Base-by-base conservation (phyloP, 2,797 vertebrate genomes). In the Hypotaenidia philippensis region DNA sequence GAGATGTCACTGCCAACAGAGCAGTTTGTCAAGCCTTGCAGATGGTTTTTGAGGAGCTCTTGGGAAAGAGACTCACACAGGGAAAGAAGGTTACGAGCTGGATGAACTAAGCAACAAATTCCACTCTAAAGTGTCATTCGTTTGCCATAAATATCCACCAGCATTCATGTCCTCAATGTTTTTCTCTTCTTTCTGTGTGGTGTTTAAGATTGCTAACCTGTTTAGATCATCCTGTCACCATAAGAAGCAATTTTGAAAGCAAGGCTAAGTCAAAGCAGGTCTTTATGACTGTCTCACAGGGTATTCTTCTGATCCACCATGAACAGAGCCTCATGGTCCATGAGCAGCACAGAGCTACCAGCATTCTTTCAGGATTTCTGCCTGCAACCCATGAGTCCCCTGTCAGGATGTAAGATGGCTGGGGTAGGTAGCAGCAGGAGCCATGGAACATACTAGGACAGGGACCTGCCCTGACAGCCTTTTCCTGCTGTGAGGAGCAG, bases 371-470 rank as follows among this genome's bases (percentile, higher is more conserved):
- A 32, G 31, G 27, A 56, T 70, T 66, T 25, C 57, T 12, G 1
- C 11, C 25, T 77, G 53, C 49, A 64, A 31, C 5, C 34, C 18
- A 10, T 6, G 10, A 53, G 40, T 15, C 13, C 71, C 10, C 32
- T 52, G 20, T 13, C 50, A 32, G 26, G 29, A 5, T 21, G 25
- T 6, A 50, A 23, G 38, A 31, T 0, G 6, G 23, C 25, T 17
- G 1, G 22, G 11, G 4, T 1, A 1, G 18, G 49, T 19, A 64
- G 18, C 14, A 57, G n/a, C 1, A 0, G 26, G 17, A 4, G 3
- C 14, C 8, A 6, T 18, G 34, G 34, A 34, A 53, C 32, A 82
- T 18, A 49, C 0, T 1, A 1, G 17, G 13, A 6, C 22, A 60
- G 8, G 13, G 7, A 52, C 19, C 7, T 41, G 61, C 6, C 15